Base-by-base conservation (phyloP, 1,140 invertebrate species). In the Battus philenor region DNA sequence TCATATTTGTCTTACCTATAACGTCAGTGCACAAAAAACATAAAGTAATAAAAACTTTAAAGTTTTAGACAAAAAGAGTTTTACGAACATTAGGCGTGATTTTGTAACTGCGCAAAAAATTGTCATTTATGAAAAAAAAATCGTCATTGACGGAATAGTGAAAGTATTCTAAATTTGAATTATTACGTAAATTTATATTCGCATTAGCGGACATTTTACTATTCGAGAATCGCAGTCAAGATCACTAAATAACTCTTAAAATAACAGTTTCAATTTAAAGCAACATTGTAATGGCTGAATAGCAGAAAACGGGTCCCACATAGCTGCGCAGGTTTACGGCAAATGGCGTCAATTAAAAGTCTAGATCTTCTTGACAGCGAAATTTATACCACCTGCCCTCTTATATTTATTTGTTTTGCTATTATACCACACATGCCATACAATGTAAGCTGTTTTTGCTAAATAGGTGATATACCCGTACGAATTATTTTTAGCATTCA, bases 231-330 rank as follows among this genome's bases (percentile, higher is more conserved):
- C 24, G 38, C 13, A 12, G 38, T 29, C 16, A 16, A 41, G 22
- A 41, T 8, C 27, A 24, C 38, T 41, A 27, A 27, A 41, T 41
- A 41, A 24, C 38, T 41, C 15, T 15, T 16, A 41, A 12, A 38
- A 38, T 41, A 41, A 16, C 36, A 41, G 24, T 41, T 9, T 18
- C 17, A 36, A 36, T 27, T 15, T 41, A 27, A 27, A 27, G 38
- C 13, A 29, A 41, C 38, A 41, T 41, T 41, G 38, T 41, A 41
- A 41, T 27, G 38, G n/a, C 13, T 41, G 38, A 41, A 41, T 41
- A 41, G 36, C 36, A 27, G 24, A 27, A 13, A 27, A 41, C 38
- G 8, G 24, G 38, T 41, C 38, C 24, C n/a, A 17, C 38, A 27
- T 27, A 41, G 24, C 17, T 34, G 7, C 2, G 34, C 12, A 4